These are phyloP conservation scores for Acrocera orbiculus DNA, from an alignment of 2,888 invertebrate species.

Conservation along the genomic window DNA sequence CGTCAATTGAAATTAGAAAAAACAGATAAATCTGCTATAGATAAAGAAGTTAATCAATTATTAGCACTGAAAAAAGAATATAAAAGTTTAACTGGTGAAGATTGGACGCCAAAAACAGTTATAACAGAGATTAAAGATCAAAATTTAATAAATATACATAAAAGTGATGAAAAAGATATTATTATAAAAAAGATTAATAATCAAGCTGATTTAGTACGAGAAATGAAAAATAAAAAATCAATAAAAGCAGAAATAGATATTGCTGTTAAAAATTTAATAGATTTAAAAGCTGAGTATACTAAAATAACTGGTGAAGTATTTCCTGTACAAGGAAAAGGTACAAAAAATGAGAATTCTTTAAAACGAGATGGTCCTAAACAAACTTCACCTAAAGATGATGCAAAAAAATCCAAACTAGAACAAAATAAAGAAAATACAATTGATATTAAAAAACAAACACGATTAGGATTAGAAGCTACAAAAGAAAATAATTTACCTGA, in stretches of 20 bases:
- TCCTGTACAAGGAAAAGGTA: constrained; percentile 28
- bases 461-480: constrained; percentile 80
- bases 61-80: constrained; percentile 42
- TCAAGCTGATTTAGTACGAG: constrained; percentile 43
- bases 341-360: constrained; percentile 18
- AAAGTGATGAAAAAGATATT: constrained; percentile 16
- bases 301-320: constrained; percentile 33
- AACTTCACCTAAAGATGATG: constrained; percentile 18
- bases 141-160: no score
- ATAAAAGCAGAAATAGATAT: constrained; percentile 33
- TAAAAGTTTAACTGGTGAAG: constrained; percentile 34
- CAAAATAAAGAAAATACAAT: constrained; percentile 18
- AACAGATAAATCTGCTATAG: constrained; percentile 35
- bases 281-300: constrained; percentile 46
- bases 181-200: constrained; percentile 34
- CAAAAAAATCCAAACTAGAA: constrained; percentile 20
- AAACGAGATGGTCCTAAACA: constrained; percentile 21
- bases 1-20: constrained; percentile 37
- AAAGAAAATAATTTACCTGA: constrained; percentile 88
- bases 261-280: constrained; percentile 34
- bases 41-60: constrained; percentile 33
- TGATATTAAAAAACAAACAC: constrained; percentile 70
- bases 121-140: no score
- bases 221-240: constrained; percentile 35
- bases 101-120: constrained; percentile 30